phyloP scores from a whole-genome alignment of 2,113 vertebrate genomes.

The Thamnophis sirtalis region DNA sequence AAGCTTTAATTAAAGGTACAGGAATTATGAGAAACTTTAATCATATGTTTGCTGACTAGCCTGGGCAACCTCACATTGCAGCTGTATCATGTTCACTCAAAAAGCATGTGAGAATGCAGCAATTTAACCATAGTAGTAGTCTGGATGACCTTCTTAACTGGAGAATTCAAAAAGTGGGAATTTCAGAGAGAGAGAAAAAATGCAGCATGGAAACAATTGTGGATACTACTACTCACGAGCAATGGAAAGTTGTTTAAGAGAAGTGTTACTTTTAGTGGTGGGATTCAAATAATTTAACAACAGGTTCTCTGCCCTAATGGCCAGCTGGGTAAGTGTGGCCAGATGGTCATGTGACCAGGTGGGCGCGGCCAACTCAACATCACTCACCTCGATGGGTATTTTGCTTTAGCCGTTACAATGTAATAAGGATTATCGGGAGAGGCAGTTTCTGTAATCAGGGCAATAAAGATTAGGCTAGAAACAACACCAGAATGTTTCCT shows the following conservation, averaged over 20 bases:
- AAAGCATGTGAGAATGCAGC: neutral
- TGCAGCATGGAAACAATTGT: neutral
- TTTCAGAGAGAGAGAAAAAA: neutral
- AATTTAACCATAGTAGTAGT: neutral
- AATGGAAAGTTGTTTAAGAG: neutral
- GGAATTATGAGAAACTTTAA: neutral
- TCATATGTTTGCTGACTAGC: neutral
- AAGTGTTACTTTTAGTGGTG: neutral
- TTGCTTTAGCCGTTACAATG: too few relatives aligned
- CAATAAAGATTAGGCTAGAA: too few relatives aligned
- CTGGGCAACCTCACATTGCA: neutral
- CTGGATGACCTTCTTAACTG: too few relatives aligned
- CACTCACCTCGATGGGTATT: too few relatives aligned
- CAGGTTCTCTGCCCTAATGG: too few relatives aligned
- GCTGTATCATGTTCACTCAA: neutral
- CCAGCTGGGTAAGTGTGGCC: too few relatives aligned
- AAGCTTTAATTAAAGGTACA: neutral
- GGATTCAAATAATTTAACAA: too few relatives aligned
- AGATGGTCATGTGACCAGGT: too few relatives aligned
- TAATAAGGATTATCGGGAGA: too few relatives aligned
- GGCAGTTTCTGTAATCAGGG: too few relatives aligned
- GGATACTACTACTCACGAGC: neutral
- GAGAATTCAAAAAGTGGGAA: neutral
- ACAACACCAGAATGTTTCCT: too few relatives aligned
- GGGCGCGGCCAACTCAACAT: too few relatives aligned